A percentile compares a stretch with the other conserved stretches of the same genome.
phyloP scores from a whole-genome alignment of 2,888 invertebrate genomes.

The Ophion ellenae region DNA sequence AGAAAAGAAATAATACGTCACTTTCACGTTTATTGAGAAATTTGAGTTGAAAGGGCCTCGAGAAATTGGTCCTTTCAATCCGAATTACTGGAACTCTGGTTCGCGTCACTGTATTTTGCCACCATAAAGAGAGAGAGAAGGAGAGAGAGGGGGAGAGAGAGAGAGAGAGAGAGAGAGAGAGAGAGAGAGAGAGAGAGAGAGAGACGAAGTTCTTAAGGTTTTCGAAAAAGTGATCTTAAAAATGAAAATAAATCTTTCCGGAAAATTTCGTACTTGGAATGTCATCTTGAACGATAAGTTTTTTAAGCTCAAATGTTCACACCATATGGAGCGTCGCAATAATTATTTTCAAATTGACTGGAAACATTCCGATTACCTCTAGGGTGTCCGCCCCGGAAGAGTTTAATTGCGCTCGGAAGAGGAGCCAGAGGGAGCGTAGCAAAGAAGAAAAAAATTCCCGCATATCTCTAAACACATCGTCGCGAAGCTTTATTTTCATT shows the following conservation, averaged over 20 bases:
- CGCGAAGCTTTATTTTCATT: conserved; percentile 46
- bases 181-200: not conserved
- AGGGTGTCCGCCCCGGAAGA: conserved; percentile 10
- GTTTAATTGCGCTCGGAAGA: not conserved
- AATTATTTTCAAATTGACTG: not conserved
- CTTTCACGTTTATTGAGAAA: conserved; percentile 63
- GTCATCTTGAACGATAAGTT: not conserved
- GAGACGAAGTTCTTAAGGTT: not conserved
- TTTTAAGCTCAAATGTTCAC: not conserved
- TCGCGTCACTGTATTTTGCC: conserved; percentile 50
- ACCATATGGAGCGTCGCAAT: not conserved
- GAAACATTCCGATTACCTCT: not conserved
- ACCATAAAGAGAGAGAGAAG: conserved; percentile 8
- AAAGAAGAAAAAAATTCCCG: conserved; percentile 22
- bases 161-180: not conserved
- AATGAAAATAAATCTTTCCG: not conserved
- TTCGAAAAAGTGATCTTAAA: not conserved
- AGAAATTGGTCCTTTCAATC: conserved; percentile 31
- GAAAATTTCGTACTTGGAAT: not conserved
- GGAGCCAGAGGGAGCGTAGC: not conserved
- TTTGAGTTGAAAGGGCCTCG: conserved; percentile 29
- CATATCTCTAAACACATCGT: conserved; percentile 38
- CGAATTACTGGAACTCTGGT: conserved; percentile 34
- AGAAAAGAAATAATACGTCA: conserved; percentile 36
- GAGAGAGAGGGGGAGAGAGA: not conserved